Evolutionary conservation across 2,888 invertebrate genomes (phyloP).

Genomic region (Alentia gelatinosa): DNA sequence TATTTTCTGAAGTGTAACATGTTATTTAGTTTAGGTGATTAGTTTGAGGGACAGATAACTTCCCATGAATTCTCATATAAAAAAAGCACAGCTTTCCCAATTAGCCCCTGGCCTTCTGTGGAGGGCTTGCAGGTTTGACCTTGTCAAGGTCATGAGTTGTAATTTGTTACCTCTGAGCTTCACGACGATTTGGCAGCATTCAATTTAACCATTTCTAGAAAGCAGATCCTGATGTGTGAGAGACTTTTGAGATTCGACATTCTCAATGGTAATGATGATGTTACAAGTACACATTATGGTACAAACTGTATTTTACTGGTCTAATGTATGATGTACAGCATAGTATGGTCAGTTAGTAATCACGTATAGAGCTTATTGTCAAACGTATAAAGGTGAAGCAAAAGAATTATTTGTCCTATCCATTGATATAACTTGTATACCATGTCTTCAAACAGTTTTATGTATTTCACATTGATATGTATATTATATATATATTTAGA

Average conservation of each 20-base stretch:
- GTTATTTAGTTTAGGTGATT: no score
- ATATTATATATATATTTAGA: neutral
- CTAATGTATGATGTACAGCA: neutral
- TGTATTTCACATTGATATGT: neutral
- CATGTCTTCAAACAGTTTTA: neutral
- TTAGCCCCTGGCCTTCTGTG: no score
- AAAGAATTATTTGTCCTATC: neutral
- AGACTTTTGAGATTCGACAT: neutral
- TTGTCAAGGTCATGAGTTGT: neutral
- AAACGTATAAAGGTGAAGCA: neutral
- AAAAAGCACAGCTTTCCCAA: no score
- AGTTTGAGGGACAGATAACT: no score
- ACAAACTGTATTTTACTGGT: neutral
- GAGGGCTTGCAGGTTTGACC: neutral
- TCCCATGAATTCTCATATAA: no score
- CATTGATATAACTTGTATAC: neutral
- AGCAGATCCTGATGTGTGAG: neutral
- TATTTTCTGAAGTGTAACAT: no score
- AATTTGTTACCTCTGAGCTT: neutral
- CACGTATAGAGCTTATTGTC: neutral
- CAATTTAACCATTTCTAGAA: neutral
- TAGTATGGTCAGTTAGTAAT: neutral
- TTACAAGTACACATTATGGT: neutral
- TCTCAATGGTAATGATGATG: neutral
- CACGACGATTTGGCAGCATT: conserved; percentile 26